Evolutionary conservation across 2,888 invertebrate genomes (phyloP).

Genomic region (Zaprionus lineosus): DNA sequence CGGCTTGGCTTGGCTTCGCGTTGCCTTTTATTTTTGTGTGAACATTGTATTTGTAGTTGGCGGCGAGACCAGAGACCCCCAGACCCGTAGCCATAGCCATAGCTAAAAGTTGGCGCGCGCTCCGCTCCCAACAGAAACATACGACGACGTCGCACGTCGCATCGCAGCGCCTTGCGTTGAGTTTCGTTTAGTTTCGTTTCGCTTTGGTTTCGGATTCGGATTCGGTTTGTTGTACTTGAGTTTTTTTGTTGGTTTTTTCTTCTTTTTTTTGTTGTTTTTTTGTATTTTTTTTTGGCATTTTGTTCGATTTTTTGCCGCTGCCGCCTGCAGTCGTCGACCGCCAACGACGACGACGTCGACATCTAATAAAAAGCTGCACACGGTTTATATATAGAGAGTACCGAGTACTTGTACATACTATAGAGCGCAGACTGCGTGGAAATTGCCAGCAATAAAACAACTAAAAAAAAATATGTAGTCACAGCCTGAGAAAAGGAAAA

Average conservation of each 20-base stretch:
- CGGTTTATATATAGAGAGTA: slow-evolving; percentile 42
- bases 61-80: slow-evolving; percentile 63
- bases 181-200: slow-evolving; percentile 54
- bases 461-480: slow-evolving; percentile 45
- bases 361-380: slow-evolving; percentile 71
- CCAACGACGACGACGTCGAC: slow-evolving; percentile 57
- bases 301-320: slow-evolving; percentile 66
- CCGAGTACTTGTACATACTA: slow-evolving; percentile 30
- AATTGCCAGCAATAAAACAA: slow-evolving; percentile 43
- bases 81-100: slow-evolving; percentile 59
- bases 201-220: slow-evolving; percentile 49
- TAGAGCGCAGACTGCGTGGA: slow-evolving; percentile 46
- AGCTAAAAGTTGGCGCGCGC: slow-evolving; percentile 69
- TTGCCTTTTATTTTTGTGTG: slow-evolving; percentile 37
- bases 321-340: slow-evolving; percentile 57
- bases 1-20: slow-evolving; percentile 37
- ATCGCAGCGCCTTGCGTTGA: slow-evolving; percentile 49
- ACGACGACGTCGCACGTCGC: slow-evolving; percentile 26
- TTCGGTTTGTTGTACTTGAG: slow-evolving; percentile 60
- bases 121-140: slow-evolving; percentile 41
- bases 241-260: slow-evolving; percentile 22
- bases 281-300: slow-evolving; percentile 70
- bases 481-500: neutral
- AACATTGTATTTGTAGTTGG: slow-evolving; percentile 64
- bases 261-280: slow-evolving; percentile 22